A percentile compares a stretch with the other conserved stretches of the same genome.
These are phyloP conservation scores for Austrofundulus limnaeus DNA, from an alignment of 2,113 vertebrate species.

Conservation along the genomic window DNA sequence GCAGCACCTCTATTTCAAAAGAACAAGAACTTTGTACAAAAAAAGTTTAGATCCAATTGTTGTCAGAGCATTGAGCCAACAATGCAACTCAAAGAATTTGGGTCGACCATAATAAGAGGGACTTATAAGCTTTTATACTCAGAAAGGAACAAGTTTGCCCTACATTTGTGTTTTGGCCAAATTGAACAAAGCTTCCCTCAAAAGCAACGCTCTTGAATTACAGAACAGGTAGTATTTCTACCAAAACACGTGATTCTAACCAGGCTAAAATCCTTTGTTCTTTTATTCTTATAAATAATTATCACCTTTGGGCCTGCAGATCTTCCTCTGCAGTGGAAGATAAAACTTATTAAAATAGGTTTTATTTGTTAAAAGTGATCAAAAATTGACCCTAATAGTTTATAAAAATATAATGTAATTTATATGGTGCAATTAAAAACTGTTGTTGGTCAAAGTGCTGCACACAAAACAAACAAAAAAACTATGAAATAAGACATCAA, in stretches of 20 bases:
- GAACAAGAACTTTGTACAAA: neutral
- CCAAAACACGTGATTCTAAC: constrained; percentile 14
- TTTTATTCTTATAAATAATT: constrained; percentile 14
- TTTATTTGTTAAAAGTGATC: neutral
- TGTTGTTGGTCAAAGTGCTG: no score
- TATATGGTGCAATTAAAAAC: no score
- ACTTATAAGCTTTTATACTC: neutral
- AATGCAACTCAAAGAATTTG: neutral
- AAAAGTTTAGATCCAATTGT: neutral
- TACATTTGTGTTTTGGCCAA: constrained; percentile 5
- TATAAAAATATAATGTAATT: no score
- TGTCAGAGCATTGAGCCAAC: neutral
- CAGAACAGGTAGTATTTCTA: constrained; percentile 20
- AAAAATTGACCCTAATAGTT: neutral
- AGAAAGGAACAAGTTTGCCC: neutral
- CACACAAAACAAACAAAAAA: no score
- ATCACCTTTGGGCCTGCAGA: neutral
- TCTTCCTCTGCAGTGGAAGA: constrained; percentile 1
- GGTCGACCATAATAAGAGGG: neutral
- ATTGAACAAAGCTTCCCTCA: constrained; percentile 1
- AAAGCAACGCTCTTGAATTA: constrained; percentile 14
- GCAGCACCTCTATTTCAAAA: neutral
- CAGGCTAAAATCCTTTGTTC: constrained; percentile 31
- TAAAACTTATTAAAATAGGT: neutral
- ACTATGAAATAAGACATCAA: no score